Evolutionary conservation across 2,113 vertebrate genomes (phyloP).

Genomic region (Actenoides lindsayi): DNA sequence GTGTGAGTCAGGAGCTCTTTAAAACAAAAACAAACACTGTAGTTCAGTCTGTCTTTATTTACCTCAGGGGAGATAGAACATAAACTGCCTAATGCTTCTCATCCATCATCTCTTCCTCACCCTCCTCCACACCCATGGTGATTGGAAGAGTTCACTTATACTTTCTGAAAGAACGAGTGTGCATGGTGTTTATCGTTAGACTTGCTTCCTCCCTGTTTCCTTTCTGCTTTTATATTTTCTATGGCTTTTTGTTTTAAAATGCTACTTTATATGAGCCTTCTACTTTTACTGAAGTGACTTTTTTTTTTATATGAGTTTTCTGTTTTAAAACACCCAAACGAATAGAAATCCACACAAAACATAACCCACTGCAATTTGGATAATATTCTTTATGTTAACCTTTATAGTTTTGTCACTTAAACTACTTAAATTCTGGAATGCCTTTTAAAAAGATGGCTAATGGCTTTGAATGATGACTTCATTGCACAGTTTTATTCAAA

Average conservation of each 20-base stretch:
- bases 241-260: neutral
- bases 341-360: neutral
- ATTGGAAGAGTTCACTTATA: neutral
- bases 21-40: neutral
- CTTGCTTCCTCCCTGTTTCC: neutral
- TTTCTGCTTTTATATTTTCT: neutral
- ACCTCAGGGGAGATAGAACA: neutral
- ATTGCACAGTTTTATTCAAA: neutral
- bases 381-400: neutral
- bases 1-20: neutral
- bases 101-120: neutral
- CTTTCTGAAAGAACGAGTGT: neutral
- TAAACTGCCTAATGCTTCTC: neutral
- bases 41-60: neutral
- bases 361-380: neutral
- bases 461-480: neutral
- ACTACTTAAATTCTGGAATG: neutral
- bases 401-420: neutral
- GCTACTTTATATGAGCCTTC: neutral
- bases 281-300: neutral
- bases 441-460: neutral
- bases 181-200: neutral
- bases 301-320: neutral
- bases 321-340: neutral
- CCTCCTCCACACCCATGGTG: fast-evolving